phyloP scores from a whole-genome alignment of 2,888 invertebrate genomes.

The Hermodice carunculata region DNA sequence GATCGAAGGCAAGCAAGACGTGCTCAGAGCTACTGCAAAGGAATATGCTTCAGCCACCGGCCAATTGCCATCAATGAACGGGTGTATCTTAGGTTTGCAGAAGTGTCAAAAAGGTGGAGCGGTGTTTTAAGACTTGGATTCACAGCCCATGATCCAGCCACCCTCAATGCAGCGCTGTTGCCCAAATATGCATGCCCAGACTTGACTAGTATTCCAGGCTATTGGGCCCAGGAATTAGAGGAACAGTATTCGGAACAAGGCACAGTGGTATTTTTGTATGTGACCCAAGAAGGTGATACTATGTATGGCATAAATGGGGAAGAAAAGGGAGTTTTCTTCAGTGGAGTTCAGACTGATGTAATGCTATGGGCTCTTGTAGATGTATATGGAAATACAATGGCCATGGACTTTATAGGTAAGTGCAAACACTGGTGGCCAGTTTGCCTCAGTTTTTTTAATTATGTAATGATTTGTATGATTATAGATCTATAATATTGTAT shows the following conservation, averaged over 20 bases:
- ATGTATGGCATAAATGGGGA: constrained; percentile 96
- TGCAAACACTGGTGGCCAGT: too few species aligned
- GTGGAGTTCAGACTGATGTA: constrained; percentile 82
- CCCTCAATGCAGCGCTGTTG: constrained; percentile 49
- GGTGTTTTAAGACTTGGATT: constrained; percentile 99
- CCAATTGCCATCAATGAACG: constrained; percentile 93
- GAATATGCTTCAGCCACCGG: constrained; percentile 81
- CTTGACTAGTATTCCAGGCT: constrained; percentile 95
- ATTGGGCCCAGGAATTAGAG: constrained; percentile 97
- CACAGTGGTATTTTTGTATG: constrained; percentile 91
- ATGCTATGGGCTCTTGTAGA: constrained; percentile 93
- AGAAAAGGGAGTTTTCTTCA: constrained; percentile 88
- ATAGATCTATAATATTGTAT: too few species aligned
- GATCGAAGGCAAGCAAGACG: constrained; percentile 89
- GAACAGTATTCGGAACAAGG: constrained; percentile 83
- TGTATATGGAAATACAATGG: constrained; percentile 97
- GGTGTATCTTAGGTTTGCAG: constrained; percentile 74
- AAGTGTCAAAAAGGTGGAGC: constrained; percentile 92
- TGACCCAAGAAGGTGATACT: constrained; percentile 92
- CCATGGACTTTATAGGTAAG: constrained; percentile 83
- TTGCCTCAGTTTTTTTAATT: too few species aligned
- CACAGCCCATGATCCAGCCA: constrained; percentile 90
- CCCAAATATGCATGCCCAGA: constrained; percentile 97
- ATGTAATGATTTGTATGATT: too few species aligned
- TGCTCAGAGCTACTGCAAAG: constrained; percentile 96